Percentiles rank a stretch among this genome's conserved stretches.
These are phyloP conservation scores for Muricea muricata DNA, from an alignment of 92 coral and sea anemone species.

Conservation along the genomic window DNA sequence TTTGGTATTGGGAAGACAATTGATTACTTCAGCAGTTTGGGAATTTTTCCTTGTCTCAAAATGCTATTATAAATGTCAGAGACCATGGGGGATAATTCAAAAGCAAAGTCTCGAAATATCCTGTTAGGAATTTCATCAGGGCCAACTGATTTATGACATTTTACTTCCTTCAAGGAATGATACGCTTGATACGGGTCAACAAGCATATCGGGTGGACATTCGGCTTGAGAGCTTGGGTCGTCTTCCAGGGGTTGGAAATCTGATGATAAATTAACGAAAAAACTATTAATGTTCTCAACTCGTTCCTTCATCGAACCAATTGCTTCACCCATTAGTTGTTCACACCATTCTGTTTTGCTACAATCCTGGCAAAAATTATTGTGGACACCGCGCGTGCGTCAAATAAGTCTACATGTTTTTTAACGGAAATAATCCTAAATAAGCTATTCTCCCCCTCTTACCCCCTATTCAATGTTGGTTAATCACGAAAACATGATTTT, in stretches of 20 bases:
- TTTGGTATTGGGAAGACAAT: too few species aligned
- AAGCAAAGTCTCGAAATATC: too few species aligned
- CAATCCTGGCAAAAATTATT: neutral
- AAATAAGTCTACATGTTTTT: too few species aligned
- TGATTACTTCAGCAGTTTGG: constrained; percentile 5
- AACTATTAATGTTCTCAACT: constrained; percentile 6
- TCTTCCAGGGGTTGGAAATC: constrained; percentile 13
- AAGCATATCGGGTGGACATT: neutral
- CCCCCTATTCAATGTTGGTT: too few species aligned
- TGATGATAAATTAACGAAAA: constrained; percentile 8
- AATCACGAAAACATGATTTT: too few species aligned
- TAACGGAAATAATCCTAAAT: too few species aligned
- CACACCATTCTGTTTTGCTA: constrained; percentile 28
- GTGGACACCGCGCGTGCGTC: too few species aligned
- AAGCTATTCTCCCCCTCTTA: too few species aligned
- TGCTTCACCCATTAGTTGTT: constrained; percentile 29
- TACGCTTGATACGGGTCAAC: neutral
- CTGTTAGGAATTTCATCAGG: constrained; percentile 1
- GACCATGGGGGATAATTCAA: too few species aligned
- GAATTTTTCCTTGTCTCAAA: constrained; percentile 28
- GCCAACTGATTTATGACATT: neutral
- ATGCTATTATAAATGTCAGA: too few species aligned
- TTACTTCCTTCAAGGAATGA: neutral
- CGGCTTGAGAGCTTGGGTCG: neutral
- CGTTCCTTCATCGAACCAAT: neutral